Evolutionary conservation across 2,888 invertebrate species (phyloP).

Genomic region (Sericinus montela): DNA sequence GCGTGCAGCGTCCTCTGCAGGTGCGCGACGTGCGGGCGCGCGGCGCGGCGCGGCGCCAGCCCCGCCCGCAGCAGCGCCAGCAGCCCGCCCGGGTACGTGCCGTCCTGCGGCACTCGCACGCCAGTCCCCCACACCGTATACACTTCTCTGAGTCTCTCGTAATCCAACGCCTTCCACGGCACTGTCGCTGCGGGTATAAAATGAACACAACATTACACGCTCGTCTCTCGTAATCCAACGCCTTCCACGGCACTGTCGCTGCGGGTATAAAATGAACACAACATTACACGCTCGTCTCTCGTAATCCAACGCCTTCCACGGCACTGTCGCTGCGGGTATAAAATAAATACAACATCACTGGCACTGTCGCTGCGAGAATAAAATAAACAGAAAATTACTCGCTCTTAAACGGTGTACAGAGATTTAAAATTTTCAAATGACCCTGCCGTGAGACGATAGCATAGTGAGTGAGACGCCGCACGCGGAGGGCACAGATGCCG

Average conservation of each 20-base stretch:
- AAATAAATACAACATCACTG: constrained; percentile 29
- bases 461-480: too few species aligned
- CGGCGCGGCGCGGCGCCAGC: constrained; percentile 40
- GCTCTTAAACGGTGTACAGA: too few species aligned
- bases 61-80: constrained; percentile 53
- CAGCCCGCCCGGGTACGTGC: constrained; percentile 61
- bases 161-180: constrained; percentile 58
- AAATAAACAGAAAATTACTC: too few species aligned
- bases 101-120: constrained; percentile 50
- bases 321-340: constrained; percentile 44
- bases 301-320: constrained; percentile 58
- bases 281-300: too few species aligned
- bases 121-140: constrained; percentile 57
- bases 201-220: too few species aligned
- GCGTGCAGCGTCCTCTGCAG: constrained; percentile 46
- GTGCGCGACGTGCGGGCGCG: constrained; percentile 43
- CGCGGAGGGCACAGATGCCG: too few species aligned
- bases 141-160: constrained; percentile 54
- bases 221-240: constrained; percentile 48
- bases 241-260: constrained; percentile 64
- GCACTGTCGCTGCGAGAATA: constrained; percentile 44
- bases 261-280: neutral
- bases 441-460: too few species aligned
- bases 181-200: constrained; percentile 39
- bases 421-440: too few species aligned